Evolutionary conservation across 2,113 vertebrate species (phyloP).

Genomic region (Dryoscopus gambensis): DNA sequence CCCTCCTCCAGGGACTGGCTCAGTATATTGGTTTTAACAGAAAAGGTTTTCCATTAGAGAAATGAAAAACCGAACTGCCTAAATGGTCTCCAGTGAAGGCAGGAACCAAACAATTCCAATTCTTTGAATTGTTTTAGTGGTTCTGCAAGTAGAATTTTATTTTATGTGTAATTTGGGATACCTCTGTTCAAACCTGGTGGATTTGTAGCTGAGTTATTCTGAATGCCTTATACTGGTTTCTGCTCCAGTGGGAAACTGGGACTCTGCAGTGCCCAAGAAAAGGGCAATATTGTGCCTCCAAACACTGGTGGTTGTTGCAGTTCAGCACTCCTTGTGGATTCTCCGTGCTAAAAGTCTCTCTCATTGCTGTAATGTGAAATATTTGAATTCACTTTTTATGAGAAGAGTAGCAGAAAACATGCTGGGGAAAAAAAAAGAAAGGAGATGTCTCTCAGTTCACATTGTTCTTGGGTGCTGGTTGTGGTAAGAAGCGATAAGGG

Average conservation of each 20-base stretch:
- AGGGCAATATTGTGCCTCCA: background rate
- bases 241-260: background rate
- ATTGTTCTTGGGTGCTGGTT: background rate
- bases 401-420: background rate
- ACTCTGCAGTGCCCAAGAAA: background rate
- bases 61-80: background rate
- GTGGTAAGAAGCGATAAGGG: background rate
- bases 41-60: background rate
- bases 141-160: background rate
- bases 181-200: background rate
- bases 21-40: background rate
- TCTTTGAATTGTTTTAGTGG: background rate
- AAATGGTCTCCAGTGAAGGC: background rate
- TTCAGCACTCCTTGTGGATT: background rate
- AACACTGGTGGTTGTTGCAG: background rate
- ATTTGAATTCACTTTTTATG: background rate
- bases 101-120: background rate
- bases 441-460: background rate
- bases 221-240: background rate
- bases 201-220: background rate
- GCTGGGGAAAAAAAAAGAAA: background rate
- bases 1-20: background rate
- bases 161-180: background rate
- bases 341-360: background rate
- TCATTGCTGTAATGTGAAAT: background rate